Evolutionary conservation across 2,113 vertebrate species (phyloP), one percentile per base, ranked within the genome.

Genomic region (Nerophis ophidion): DNA sequence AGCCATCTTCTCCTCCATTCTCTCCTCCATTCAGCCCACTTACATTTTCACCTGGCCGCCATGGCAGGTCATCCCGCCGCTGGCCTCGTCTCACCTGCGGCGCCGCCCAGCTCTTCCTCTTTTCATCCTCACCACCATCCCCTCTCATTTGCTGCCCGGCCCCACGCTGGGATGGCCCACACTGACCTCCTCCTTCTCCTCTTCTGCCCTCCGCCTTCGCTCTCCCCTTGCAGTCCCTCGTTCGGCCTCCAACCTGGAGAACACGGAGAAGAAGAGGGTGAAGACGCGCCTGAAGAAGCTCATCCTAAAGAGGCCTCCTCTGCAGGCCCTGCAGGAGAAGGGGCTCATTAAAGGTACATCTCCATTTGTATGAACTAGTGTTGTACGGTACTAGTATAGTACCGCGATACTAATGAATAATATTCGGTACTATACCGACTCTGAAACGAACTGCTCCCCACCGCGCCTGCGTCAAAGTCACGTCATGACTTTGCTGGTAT

Each of bases 251-350:
- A 87, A 88, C 76, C 80, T 85, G n/a, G 87, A 90, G 48, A 82
- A 85, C 77, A 82, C 87, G 0, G 92, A 94, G 75, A 88, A 86
- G 74, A 95, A 94, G 65, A 84, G 93, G 3, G 93, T 94, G 42
- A 92, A 89, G 72, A 93, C 86, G 60, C 91, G 92, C 12, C 81
- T 97, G 65, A 93, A 92, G 84, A 91, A 92, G 71, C 88, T 97
- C 48, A 94, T 97, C 48, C 69, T 89, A 13, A 93, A 89, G 81
- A 90, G 94, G 55, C 95, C 95, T 1, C 89, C 93, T 0, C 84
- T 97, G 48, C 93, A 93, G 79, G 86, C 92, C 45, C 87, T 97
- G 63, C 93, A 96, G 81, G 94, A 95, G 78, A 93, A 95, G 65
- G 94, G 95, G 0, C 91, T 97, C 36, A 93, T 97, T 68, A 93